These are phyloP conservation scores for Drosophila repleta DNA, from an alignment of 1,140 invertebrate genomes.

Conservation along the genomic window DNA sequence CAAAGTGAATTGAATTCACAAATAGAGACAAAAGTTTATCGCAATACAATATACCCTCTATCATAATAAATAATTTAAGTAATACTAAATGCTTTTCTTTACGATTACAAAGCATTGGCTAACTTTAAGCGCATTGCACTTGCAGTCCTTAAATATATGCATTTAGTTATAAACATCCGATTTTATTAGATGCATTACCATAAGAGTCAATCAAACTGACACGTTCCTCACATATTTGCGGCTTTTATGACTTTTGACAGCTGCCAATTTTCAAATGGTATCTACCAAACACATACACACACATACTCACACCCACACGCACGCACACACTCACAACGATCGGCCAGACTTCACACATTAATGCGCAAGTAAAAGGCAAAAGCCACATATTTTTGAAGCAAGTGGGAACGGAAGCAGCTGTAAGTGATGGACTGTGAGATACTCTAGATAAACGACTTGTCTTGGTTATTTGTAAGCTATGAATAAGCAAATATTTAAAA, in stretches of 20 bases:
- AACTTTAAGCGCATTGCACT: background rate
- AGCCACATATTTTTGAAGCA: conserved; percentile 3
- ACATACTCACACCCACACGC: background rate
- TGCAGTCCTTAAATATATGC: background rate
- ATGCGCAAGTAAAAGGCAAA: conserved; percentile 28
- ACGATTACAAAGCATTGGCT: too few species aligned
- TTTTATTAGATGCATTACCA: background rate
- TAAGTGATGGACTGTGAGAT: background rate
- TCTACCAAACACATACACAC: conserved; percentile 2
- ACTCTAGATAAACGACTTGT: conserved; percentile 4
- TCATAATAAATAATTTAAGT: too few species aligned
- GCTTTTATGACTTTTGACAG: conserved; percentile 16
- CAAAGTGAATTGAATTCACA: too few species aligned
- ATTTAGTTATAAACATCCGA: background rate
- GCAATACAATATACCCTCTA: too few species aligned
- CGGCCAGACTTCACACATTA: conserved; percentile 21
- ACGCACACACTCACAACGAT: background rate
- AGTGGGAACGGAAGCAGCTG: background rate
- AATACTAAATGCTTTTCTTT: too few species aligned
- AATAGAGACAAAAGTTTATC: too few species aligned
- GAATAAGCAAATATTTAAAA: too few species aligned
- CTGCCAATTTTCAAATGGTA: conserved; percentile 11
- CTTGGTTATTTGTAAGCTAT: too few species aligned
- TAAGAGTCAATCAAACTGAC: conserved; percentile 8
- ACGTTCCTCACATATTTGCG: conserved; percentile 2